Evolutionary conservation across 2,888 invertebrate species (phyloP).

Genomic region (Clepsis dumicolana): DNA sequence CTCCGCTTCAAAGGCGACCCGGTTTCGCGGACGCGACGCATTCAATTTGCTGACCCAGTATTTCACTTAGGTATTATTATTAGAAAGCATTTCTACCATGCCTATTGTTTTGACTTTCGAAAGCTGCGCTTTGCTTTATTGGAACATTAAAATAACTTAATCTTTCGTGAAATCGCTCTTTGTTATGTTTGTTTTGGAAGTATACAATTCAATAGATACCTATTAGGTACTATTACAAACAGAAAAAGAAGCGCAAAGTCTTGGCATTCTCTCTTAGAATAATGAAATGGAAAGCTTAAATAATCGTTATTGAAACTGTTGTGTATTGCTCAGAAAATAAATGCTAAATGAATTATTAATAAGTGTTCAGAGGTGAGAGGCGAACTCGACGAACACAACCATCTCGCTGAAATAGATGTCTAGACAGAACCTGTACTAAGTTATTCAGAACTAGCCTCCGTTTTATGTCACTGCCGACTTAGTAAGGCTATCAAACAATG

Average conservation of each 20-base stretch:
- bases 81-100: slow-evolving; percentile 37
- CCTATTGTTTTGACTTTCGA: slow-evolving; percentile 38
- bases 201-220: background rate
- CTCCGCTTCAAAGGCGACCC: slow-evolving; percentile 20
- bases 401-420: background rate
- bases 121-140: slow-evolving; percentile 14
- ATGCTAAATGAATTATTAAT: slow-evolving; percentile 18
- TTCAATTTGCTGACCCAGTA: slow-evolving; percentile 20
- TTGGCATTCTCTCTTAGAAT: background rate
- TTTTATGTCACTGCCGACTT: too few relatives aligned
- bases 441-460: background rate
- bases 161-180: slow-evolving; percentile 7
- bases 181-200: slow-evolving; percentile 9
- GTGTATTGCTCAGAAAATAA: slow-evolving; percentile 4
- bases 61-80: slow-evolving; percentile 36
- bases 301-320: background rate
- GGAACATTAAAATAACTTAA: slow-evolving; percentile 10
- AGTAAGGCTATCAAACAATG: too few relatives aligned
- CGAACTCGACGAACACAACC: background rate
- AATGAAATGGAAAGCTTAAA: slow-evolving; percentile 30
- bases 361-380: slow-evolving; percentile 17
- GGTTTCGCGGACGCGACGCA: slow-evolving; percentile 6
- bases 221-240: background rate
- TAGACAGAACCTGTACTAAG: background rate
- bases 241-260: slow-evolving; percentile 23